Evolutionary conservation across 2,797 vertebrate species (phyloP), one percentile per base, ranked within the genome.

Genomic region (Dromococcyx pavoninus): DNA sequence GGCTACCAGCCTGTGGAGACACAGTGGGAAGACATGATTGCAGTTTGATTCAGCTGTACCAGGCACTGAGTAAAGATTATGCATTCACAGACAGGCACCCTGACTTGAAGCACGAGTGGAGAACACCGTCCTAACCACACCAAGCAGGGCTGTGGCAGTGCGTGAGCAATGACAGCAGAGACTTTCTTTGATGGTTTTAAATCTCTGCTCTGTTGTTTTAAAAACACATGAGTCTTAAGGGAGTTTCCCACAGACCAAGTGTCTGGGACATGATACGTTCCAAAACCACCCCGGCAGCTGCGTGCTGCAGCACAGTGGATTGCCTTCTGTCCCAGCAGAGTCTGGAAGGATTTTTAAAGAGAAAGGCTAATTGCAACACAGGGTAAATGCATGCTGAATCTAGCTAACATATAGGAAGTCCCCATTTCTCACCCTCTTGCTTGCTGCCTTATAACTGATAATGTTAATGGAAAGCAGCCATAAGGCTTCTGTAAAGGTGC

Each of bases 341-440:
- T n/a, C 84, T 91, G 91, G 75, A 88, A 91, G 43, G 57, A 16
- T 86, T 91, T 91, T 89, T 94, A 91, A 93, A 93, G 58, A 69
- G 72, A 77, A 95, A 77, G 21, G 19, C 48, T 84, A 85, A 82
- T 89, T 93, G 75, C 61, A 72, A 37, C 28, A 72, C 16, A 44
- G 70, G 28, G n/a, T 71, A 85, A 54, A 64, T 82, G 51, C 54
- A 7, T 48, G n/a, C 18, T 0, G 2, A 57, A 92, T 37, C 72
- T 91, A 84, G 50, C 61, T 67, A 70, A 70, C 5, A 14, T n/a
- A 0, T 28, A 88, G 58, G 39, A 88, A 58, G 39, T 58, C 41
- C 56, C 39, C 58, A 8, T 89, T 89, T 87, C 43, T 91, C 25
- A 75, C 65, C n/a, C 28, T 7, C 6, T 9, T 86, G 18, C 50